These are phyloP conservation scores for Distichodus sexfasciatus DNA, from an alignment of 2,797 vertebrate species.

Conservation along the genomic window DNA sequence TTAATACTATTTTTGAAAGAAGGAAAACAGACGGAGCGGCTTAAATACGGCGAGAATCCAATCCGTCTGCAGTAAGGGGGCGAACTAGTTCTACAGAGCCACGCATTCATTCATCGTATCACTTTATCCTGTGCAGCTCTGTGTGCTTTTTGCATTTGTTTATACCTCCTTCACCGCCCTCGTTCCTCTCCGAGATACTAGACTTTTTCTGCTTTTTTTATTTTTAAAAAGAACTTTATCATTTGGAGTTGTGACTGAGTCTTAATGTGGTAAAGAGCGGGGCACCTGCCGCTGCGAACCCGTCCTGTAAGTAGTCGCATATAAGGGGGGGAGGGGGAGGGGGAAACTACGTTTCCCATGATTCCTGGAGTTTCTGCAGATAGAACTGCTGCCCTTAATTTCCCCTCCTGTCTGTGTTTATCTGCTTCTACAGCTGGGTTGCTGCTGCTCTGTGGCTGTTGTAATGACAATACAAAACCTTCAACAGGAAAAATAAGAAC, in stretches of 20 bases:
- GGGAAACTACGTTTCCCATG: conserved; percentile 57
- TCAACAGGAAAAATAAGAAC: conserved; percentile 71
- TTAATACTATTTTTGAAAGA: background rate
- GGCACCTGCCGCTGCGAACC: conserved; percentile 61
- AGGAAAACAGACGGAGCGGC: background rate
- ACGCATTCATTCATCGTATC: conserved; percentile 48
- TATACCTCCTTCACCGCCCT: conserved; percentile 39
- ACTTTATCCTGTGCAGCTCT: conserved; percentile 64
- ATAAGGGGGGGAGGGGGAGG: too few relatives aligned
- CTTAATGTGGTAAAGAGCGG: conserved; percentile 53
- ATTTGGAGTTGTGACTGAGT: conserved; percentile 56
- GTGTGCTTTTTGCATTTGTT: conserved; percentile 58
- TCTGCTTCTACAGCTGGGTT: conserved; percentile 87
- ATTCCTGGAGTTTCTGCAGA: conserved; percentile 63
- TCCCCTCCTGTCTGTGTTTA: conserved; percentile 75
- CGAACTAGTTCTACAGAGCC: conserved; percentile 19
- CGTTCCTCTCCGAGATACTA: conserved; percentile 16
- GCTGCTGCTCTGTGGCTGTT: conserved; percentile 89
- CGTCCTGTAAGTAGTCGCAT: conserved; percentile 61
- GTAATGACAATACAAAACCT: conserved; percentile 80
- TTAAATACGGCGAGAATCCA: background rate
- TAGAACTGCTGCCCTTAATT: conserved; percentile 59
- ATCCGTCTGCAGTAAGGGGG: background rate
- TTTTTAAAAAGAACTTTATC: conserved; percentile 48
- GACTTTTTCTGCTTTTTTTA: conserved; percentile 32